Evolutionary conservation across 2,797 vertebrate genomes (phyloP).

Genomic region (Coendou prehensilis): DNA sequence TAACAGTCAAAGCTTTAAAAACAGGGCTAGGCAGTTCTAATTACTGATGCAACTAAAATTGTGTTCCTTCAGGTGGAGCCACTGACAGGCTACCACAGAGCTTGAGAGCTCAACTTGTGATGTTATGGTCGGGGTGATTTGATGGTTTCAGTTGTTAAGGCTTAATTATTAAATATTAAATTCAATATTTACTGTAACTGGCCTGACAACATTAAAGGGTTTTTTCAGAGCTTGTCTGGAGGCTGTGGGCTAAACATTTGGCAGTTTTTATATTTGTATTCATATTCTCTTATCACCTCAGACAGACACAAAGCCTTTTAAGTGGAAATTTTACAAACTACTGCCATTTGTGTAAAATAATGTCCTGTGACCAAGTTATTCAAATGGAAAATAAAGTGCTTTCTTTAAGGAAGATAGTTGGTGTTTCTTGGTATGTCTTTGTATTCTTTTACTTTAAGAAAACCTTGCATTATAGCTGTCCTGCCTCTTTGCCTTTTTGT

Average conservation of each 20-base stretch:
- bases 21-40: not conserved
- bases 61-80: not conserved
- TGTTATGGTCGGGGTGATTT: not conserved
- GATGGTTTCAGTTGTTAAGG: constrained; percentile 7
- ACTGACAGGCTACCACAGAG: not conserved
- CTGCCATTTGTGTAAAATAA: constrained; percentile 80
- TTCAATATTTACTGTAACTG: not conserved
- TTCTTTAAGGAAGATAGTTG: constrained; percentile 70
- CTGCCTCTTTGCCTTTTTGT: not conserved
- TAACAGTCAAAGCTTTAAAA: constrained; percentile 66
- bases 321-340: constrained; percentile 74
- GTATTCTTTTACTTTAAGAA: not conserved
- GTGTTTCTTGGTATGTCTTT: constrained; percentile 35
- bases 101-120: not conserved
- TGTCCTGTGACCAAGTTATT: constrained; percentile 73
- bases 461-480: not conserved
- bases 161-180: not conserved
- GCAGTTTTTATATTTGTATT: constrained; percentile 76
- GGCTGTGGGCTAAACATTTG: constrained; percentile 55
- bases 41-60: not conserved
- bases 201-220: not conserved
- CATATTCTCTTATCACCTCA: constrained; percentile 67
- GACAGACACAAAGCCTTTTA: constrained; percentile 77
- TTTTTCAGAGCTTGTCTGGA: constrained; percentile 53
- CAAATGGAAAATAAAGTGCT: constrained; percentile 83